Conservation (phyloP, 1,140 invertebrate species). For the Periplaneta americana region DNA sequence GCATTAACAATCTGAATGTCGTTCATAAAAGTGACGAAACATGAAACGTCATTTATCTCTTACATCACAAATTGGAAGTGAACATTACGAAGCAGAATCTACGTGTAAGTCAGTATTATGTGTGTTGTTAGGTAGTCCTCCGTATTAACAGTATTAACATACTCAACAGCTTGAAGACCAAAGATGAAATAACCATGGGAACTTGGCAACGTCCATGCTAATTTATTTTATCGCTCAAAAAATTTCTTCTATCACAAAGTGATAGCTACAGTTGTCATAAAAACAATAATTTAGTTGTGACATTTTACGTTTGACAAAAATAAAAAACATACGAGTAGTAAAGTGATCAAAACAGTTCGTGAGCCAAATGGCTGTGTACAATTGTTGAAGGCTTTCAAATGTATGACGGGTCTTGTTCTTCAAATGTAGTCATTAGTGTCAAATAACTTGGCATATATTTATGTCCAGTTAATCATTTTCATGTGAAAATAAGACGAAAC, state of each 20-base stretch:
- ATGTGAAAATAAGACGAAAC: not conserved
- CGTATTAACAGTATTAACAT: not conserved
- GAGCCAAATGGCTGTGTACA: constrained; percentile 14
- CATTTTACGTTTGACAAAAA: constrained; percentile 5
- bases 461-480: constrained; percentile 12
- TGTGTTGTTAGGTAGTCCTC: not conserved
- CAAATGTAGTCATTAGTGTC: constrained; percentile 6
- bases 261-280: not conserved
- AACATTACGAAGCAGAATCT: not conserved
- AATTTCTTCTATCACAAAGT: not conserved
- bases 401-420: constrained; percentile 15
- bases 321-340: constrained; percentile 5
- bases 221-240: not conserved
- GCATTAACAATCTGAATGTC: not conserved
- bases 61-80: not conserved
- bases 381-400: constrained; percentile 14
- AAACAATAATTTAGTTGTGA: constrained; percentile 5
- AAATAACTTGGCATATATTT: constrained; percentile 3
- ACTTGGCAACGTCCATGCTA: not conserved
- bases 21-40: not conserved
- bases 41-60: too few relatives aligned
- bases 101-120: not conserved
- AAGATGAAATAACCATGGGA: not conserved
- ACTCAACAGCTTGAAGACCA: not conserved
- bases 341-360: constrained; percentile 4